These are phyloP conservation scores for Holcopasites calliopsidis DNA, from an alignment of 1,140 invertebrate genomes.

Conservation along the genomic window DNA sequence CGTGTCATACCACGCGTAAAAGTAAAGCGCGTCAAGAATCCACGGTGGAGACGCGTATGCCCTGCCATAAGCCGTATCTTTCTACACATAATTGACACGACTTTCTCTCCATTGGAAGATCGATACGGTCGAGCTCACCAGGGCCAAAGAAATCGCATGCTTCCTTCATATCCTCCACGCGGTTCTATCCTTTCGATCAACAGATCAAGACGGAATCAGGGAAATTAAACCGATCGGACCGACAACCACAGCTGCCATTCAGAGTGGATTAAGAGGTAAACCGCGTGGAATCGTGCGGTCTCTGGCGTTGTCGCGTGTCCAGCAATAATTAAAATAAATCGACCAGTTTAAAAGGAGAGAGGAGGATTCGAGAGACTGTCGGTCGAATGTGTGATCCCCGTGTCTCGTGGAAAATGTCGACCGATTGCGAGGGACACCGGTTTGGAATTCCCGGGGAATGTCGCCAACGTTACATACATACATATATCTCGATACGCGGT, in stretches of 20 bases:
- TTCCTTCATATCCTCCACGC: too few species aligned
- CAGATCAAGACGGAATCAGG: too few species aligned
- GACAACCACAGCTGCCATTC: neutral
- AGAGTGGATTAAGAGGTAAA: conserved; percentile 13
- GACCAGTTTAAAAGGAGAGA: neutral
- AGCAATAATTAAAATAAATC: conserved; percentile 9
- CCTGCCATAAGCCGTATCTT: conserved; percentile 36
- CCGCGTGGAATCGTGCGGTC: conserved; percentile 7
- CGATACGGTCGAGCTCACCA: conserved; percentile 40
- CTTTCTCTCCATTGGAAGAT: conserved; percentile 54
- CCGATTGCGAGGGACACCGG: neutral
- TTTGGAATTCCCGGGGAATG: neutral
- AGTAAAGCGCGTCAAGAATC: neutral
- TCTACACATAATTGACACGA: conserved; percentile 58
- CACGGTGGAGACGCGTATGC: conserved; percentile 11
- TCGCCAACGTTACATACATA: too few species aligned
- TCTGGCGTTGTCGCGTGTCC: neutral
- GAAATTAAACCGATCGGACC: conserved; percentile 29
- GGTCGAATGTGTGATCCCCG: neutral
- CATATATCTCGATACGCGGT: neutral
- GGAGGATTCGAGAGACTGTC: neutral
- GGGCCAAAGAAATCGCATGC: conserved; percentile 2
- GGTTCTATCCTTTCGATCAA: too few species aligned
- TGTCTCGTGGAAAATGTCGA: conserved; percentile 5
- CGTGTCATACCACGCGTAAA: conserved; percentile 51